A percentile compares a stretch with the other conserved stretches of the same genome.
These are phyloP conservation scores for Lynx canadensis DNA, from an alignment of 2,113 vertebrate genomes.

Conservation along the genomic window DNA sequence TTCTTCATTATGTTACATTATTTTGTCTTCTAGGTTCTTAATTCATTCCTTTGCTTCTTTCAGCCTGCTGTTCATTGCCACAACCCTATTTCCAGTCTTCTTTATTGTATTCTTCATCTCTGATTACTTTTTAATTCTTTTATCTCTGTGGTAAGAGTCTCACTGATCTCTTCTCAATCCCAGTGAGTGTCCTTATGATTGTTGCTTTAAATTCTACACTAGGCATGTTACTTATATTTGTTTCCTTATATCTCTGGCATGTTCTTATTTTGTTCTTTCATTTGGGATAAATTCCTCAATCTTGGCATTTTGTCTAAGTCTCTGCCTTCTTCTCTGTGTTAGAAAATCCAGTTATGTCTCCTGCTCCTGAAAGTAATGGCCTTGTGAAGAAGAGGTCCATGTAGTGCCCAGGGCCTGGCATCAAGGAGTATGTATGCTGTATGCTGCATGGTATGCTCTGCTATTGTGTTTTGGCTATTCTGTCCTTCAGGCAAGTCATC, in stretches of 20 bases:
- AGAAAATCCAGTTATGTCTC: neutral
- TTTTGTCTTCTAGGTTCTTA: neutral
- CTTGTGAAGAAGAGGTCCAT: neutral
- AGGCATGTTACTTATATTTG: neutral
- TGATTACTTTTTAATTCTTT: neutral
- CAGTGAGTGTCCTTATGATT: neutral
- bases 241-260: neutral
- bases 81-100: neutral
- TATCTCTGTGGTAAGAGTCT: neutral
- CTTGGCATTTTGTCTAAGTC: neutral
- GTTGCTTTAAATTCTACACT: neutral
- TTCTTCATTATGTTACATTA: neutral
- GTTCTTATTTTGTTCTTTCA: neutral
- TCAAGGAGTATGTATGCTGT: neutral
- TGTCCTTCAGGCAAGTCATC: neutral
- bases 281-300: neutral
- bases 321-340: neutral
- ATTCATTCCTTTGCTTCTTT: neutral
- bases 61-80: neutral
- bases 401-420: neutral
- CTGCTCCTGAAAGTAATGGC: neutral
- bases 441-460: neutral
- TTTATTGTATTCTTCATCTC: neutral
- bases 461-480: neutral
- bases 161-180: neutral